Percentiles rank a stretch among this genome's conserved stretches.
phyloP scores from a whole-genome alignment of 2,113 vertebrate genomes.

The Laticauda laticaudata region DNA sequence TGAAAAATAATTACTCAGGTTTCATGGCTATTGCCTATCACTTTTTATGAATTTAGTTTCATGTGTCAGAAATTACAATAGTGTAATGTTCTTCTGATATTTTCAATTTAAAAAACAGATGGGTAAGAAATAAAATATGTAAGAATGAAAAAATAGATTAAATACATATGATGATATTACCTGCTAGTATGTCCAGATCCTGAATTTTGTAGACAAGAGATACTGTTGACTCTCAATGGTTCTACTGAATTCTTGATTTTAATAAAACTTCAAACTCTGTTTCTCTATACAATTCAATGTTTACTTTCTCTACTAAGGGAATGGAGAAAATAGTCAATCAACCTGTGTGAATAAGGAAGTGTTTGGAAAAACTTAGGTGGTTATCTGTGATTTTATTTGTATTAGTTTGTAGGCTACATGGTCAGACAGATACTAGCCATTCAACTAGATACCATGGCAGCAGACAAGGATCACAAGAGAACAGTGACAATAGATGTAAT shows the following conservation, averaged over 20 bases:
- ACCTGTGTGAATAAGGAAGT: background rate
- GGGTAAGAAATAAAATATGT: background rate
- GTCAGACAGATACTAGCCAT: background rate
- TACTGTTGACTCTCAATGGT: background rate
- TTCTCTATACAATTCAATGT: background rate
- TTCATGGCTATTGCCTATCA: background rate
- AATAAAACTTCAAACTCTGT: background rate
- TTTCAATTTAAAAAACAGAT: background rate
- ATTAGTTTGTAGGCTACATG: background rate
- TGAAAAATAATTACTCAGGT: constrained; percentile 2
- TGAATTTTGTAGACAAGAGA: background rate
- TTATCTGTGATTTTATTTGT: background rate
- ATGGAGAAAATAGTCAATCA: background rate
- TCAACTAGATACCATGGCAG: background rate
- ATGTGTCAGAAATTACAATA: background rate
- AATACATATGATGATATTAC: background rate
- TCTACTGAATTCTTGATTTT: background rate
- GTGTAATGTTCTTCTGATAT: background rate
- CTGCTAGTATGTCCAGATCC: background rate
- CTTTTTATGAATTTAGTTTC: background rate
- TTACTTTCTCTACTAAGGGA: background rate
- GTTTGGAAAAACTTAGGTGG: background rate
- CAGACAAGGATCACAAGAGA: background rate
- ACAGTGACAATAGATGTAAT: background rate
- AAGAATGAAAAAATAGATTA: background rate